Evolutionary conservation across 2,113 vertebrate species (phyloP).

Genomic region (Phaethornis superciliosus): DNA sequence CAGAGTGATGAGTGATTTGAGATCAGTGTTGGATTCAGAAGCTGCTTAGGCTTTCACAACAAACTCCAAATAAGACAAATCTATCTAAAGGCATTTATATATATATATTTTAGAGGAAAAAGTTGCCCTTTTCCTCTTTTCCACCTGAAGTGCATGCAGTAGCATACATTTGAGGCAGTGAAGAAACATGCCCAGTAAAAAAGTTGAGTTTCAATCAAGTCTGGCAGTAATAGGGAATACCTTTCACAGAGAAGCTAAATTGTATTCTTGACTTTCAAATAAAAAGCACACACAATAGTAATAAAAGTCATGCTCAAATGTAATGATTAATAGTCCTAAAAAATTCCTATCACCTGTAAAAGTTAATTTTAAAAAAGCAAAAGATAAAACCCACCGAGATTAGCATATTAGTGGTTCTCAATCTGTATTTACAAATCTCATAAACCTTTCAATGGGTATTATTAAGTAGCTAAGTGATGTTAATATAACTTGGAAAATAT

Average conservation of each 20-base stretch:
- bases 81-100: background rate
- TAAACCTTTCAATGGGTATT: slow-evolving; percentile 44
- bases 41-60: background rate
- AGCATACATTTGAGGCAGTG: background rate
- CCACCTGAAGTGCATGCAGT: background rate
- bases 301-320: background rate
- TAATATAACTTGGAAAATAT: slow-evolving; percentile 34
- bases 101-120: background rate
- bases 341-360: background rate
- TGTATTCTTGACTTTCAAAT: background rate
- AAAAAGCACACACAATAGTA: background rate
- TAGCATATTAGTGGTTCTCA: slow-evolving; percentile 52
- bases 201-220: background rate
- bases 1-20: background rate
- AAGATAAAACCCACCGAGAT: slow-evolving; percentile 63
- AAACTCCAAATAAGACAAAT: background rate
- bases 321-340: slow-evolving; percentile 16
- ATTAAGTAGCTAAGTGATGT: slow-evolving; percentile 43
- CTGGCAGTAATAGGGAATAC: background rate
- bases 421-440: slow-evolving; percentile 58
- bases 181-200: background rate
- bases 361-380: slow-evolving; percentile 56
- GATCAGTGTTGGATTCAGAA: background rate
- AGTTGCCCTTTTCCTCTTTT: background rate
- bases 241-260: background rate